Conservation (phyloP, 1,140 invertebrate genomes). For the Oreohelix idahoensis region DNA sequence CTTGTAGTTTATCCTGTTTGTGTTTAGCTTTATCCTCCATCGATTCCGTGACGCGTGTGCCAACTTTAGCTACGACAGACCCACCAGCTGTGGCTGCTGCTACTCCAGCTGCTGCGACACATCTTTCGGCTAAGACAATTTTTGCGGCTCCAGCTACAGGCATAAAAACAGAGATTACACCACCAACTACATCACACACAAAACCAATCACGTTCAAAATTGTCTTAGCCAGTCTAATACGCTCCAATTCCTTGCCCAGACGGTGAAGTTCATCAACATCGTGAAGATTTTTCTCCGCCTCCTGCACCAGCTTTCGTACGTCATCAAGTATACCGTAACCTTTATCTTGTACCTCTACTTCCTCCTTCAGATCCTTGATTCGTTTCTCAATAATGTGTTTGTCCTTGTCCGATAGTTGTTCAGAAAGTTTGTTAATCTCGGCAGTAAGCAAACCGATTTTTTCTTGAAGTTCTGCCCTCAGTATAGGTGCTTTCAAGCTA, state of each 20-base stretch:
- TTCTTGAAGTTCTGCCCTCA: not conserved
- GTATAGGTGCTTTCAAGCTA: not conserved
- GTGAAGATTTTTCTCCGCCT: not conserved
- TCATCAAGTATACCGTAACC: not conserved
- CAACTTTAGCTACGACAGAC: too few relatives aligned
- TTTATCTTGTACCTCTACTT: not conserved
- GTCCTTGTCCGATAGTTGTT: not conserved
- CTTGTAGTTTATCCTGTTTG: too few relatives aligned
- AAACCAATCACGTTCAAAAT: not conserved
- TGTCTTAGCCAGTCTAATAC: not conserved
- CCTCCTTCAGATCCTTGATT: not conserved
- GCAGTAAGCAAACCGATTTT: not conserved
- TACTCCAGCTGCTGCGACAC: too few relatives aligned
- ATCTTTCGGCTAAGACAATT: too few relatives aligned
- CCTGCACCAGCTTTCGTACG: not conserved
- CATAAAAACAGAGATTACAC: too few relatives aligned
- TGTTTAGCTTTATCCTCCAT: too few relatives aligned
- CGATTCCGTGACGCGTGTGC: too few relatives aligned
- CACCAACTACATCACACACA: not conserved
- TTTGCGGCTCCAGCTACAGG: too few relatives aligned
- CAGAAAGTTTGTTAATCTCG: not conserved
- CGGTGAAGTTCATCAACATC: not conserved
- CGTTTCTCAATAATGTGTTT: not conserved
- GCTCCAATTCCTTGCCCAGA: not conserved
- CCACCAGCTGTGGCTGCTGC: too few relatives aligned